phyloP scores from a whole-genome alignment of 2,888 invertebrate genomes.

The Halocaridina rubra region DNA sequence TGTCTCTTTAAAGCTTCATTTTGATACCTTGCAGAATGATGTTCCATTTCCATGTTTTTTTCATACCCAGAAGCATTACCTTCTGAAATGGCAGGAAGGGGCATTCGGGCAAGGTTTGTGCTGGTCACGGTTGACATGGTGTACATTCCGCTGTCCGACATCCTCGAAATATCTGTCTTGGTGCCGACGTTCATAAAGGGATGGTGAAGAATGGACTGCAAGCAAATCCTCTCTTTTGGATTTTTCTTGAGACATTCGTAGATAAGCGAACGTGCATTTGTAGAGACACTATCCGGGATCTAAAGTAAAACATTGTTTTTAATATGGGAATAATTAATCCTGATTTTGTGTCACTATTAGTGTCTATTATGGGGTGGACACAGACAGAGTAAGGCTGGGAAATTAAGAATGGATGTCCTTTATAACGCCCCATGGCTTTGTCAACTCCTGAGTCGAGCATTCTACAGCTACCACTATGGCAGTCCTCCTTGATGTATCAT shows the following conservation, averaged over 20 bases:
- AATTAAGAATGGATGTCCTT: too few species aligned
- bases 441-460: too few species aligned
- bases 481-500: too few species aligned
- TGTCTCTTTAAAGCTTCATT: not conserved
- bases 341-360: too few species aligned
- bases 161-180: slow-evolving; percentile 20
- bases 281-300: slow-evolving; percentile 82
- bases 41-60: not conserved
- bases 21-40: not conserved
- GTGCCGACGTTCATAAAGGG: slow-evolving; percentile 75
- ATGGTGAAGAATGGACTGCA: slow-evolving; percentile 82
- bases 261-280: slow-evolving; percentile 87
- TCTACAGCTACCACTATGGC: too few species aligned
- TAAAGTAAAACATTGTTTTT: too few species aligned
- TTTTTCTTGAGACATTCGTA: slow-evolving; percentile 86
- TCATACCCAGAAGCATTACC: slow-evolving; percentile 7
- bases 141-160: slow-evolving; percentile 67
- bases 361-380: too few species aligned
- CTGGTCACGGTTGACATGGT: slow-evolving; percentile 65
- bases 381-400: too few species aligned
- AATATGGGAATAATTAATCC: too few species aligned
- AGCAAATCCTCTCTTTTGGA: slow-evolving; percentile 83
- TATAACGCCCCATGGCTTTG: too few species aligned
- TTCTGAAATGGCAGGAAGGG: slow-evolving; percentile 37
- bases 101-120: slow-evolving; percentile 26